A percentile compares a stretch with the other conserved stretches of the same genome.
Conservation (phyloP, 2,797 vertebrate species). For the Sebastes variabilis region DNA sequence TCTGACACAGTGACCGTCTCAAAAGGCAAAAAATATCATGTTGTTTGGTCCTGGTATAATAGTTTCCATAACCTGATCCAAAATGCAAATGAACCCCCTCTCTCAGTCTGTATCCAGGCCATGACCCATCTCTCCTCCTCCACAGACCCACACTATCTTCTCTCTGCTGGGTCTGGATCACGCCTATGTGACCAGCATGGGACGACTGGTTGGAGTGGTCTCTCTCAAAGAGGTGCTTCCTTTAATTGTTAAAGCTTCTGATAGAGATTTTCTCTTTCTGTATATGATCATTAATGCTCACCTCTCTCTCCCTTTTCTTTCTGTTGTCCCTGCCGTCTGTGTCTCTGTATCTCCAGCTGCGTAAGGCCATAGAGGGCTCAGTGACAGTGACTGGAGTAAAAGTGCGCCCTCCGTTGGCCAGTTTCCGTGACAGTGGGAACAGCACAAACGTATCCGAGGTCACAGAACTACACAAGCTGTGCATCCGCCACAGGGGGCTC, state of each 20-base stretch:
- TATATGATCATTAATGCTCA: not conserved
- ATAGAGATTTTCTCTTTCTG: not conserved
- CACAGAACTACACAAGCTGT: constrained; percentile 93
- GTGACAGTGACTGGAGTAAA: constrained; percentile 96
- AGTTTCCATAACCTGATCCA: constrained; percentile 14
- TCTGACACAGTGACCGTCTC: not conserved
- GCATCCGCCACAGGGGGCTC: constrained; percentile 91
- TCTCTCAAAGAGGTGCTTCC: constrained; percentile 92
- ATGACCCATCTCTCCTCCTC: constrained; percentile 41
- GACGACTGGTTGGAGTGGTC: constrained; percentile 94
- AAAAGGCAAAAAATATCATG: not conserved
- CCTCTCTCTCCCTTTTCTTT: not conserved
- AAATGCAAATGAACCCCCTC: constrained; percentile 24
- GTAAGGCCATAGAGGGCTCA: constrained; percentile 97
- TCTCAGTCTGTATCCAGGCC: constrained; percentile 39
- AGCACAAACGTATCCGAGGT: constrained; percentile 91
- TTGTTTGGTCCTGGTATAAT: not conserved
- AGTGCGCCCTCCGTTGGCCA: constrained; percentile 95
- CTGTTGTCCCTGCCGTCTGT: not conserved
- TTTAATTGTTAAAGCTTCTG: not conserved
- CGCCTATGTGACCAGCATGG: constrained; percentile 97
- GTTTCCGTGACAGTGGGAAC: constrained; percentile 95
- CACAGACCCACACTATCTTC: constrained; percentile 97
- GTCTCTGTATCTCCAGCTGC: constrained; percentile 82
- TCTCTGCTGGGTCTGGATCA: constrained; percentile 97